phyloP scores from a whole-genome alignment of 2,888 invertebrate genomes.

The Cataglyphis rosenhaueri region DNA sequence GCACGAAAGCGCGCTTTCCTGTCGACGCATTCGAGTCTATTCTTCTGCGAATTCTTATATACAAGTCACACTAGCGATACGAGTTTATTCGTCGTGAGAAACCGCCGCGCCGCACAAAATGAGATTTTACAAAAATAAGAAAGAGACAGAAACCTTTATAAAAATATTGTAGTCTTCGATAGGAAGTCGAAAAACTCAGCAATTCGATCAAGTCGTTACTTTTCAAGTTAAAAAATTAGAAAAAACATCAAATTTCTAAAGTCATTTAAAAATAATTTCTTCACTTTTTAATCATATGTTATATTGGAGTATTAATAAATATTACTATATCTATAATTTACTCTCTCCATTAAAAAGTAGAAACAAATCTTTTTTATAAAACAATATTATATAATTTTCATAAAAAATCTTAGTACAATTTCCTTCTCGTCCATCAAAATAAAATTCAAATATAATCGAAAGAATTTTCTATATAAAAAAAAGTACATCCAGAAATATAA shows the following conservation, averaged over 20 bases:
- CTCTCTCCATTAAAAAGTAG: neutral
- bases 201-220: neutral
- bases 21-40: slow-evolving; percentile 22
- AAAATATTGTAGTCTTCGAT: neutral
- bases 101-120: too few species aligned
- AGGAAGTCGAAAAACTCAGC: neutral
- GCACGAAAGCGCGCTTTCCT: slow-evolving; percentile 64
- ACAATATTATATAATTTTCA: neutral
- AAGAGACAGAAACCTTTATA: neutral
- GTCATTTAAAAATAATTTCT: slow-evolving; percentile 8
- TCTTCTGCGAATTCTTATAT: slow-evolving; percentile 24
- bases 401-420: neutral
- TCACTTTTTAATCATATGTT: neutral
- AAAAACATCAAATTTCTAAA: neutral
- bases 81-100: slow-evolving; percentile 1
- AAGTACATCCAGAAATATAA: neutral
- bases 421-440: neutral
- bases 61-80: neutral
- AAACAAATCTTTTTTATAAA: neutral
- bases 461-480: neutral
- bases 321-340: neutral
- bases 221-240: neutral
- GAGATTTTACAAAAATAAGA: neutral
- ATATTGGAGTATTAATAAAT: neutral
- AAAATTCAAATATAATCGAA: neutral